Evolutionary conservation across 1,140 invertebrate species (phyloP).

Genomic region (Neomicropteryx cornuta): DNA sequence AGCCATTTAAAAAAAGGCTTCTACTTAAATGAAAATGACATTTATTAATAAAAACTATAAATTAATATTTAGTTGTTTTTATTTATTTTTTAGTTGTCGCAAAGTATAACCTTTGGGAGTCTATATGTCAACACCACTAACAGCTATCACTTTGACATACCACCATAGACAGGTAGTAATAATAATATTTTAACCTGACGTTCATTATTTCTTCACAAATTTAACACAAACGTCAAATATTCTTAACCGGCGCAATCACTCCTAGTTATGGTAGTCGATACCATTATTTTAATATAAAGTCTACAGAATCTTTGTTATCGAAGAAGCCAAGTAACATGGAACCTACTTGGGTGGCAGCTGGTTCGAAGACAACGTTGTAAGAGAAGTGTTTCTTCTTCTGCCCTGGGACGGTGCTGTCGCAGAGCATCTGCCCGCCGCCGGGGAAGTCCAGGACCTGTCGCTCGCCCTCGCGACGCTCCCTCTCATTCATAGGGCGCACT

Average conservation of each 20-base stretch:
- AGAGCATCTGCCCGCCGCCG: conserved; percentile 66
- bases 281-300: neutral
- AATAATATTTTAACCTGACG: too few species aligned
- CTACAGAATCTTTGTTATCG: neutral
- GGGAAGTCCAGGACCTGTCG: conserved; percentile 58
- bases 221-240: neutral
- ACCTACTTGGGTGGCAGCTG: conserved; percentile 61
- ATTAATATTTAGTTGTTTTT: too few species aligned
- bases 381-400: conserved; percentile 70
- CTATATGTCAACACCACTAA: too few species aligned
- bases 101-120: too few species aligned
- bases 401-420: conserved; percentile 34
- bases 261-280: neutral
- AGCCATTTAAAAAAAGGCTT: too few species aligned
- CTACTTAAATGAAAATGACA: too few species aligned
- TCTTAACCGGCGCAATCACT: neutral
- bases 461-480: conserved; percentile 52
- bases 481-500: conserved; percentile 57
- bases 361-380: conserved; percentile 84
- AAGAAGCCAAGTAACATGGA: neutral
- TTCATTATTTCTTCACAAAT: too few species aligned
- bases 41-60: too few species aligned
- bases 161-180: too few species aligned
- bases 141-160: too few species aligned
- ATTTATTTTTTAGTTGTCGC: too few species aligned